A percentile compares a stretch with the other conserved stretches of the same genome.
phyloP scores from a whole-genome alignment of 1,140 invertebrate genomes.

The Drosophila kepulauana region DNA sequence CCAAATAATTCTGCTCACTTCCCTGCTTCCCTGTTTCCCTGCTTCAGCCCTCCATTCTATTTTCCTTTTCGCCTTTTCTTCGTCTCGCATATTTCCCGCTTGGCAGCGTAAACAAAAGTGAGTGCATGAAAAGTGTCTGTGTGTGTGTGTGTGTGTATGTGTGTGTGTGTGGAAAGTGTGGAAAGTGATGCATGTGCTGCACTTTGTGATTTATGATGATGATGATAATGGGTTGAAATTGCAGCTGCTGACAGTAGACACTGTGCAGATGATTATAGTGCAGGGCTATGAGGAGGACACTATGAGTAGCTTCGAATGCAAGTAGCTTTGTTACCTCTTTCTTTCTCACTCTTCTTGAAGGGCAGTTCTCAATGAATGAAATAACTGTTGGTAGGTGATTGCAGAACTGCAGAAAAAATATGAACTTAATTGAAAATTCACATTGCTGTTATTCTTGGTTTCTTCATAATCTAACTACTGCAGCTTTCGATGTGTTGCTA shows the following conservation, averaged over 20 bases:
- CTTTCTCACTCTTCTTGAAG: neutral
- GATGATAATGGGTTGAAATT: constrained; percentile 62
- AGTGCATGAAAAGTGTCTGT: constrained; percentile 34
- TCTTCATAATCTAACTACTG: neutral
- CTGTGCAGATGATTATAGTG: neutral
- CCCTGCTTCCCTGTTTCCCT: constrained; percentile 5
- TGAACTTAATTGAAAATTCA: neutral
- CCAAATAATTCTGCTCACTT: constrained; percentile 19
- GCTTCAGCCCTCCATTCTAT: neutral
- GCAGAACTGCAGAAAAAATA: neutral
- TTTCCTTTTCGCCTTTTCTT: too few species aligned
- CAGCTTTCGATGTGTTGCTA: neutral
- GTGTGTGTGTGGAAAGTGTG: constrained; percentile 51
- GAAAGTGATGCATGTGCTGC: constrained; percentile 78
- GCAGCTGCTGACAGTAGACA: constrained; percentile 31
- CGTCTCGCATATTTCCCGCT: constrained; percentile 24
- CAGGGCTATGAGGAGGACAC: neutral
- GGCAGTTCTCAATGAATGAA: neutral
- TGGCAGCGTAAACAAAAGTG: constrained; percentile 57
- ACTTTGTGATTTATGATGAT: constrained; percentile 78
- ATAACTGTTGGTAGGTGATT: neutral
- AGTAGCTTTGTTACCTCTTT: neutral
- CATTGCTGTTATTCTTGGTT: neutral
- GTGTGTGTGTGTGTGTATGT: too few species aligned
- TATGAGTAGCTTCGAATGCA: neutral